phyloP scores from a whole-genome alignment of 1,140 invertebrate genomes.

The Ephestia elutella region DNA sequence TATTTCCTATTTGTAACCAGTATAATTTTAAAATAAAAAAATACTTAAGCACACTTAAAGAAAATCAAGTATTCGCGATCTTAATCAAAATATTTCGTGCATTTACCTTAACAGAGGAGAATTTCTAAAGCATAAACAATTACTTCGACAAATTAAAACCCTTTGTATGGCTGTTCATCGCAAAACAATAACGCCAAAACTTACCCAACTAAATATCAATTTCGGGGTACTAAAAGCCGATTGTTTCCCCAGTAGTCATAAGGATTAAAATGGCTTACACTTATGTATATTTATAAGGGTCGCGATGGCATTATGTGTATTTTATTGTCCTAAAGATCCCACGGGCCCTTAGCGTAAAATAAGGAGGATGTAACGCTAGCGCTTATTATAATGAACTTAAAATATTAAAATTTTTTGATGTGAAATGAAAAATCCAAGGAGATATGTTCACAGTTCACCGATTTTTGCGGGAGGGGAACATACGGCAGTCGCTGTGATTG shows the following conservation, averaged over 20 bases:
- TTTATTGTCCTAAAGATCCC: neutral
- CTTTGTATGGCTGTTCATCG: neutral
- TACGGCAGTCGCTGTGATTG: too few species aligned
- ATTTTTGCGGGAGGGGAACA: too few species aligned
- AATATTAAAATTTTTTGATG: neutral
- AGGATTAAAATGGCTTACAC: constrained; percentile 1
- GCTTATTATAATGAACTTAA: neutral
- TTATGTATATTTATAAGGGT: constrained; percentile 2
- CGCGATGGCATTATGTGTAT: neutral
- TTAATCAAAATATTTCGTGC: too few species aligned
- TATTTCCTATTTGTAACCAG: too few species aligned
- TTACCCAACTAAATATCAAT: neutral
- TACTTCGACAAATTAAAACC: neutral
- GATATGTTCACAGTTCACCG: too few species aligned
- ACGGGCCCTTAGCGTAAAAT: neutral
- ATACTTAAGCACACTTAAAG: too few species aligned
- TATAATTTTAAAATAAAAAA: too few species aligned
- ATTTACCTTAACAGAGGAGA: too few species aligned
- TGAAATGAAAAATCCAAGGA: too few species aligned
- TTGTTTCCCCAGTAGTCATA: neutral
- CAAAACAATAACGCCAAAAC: constrained; percentile 1
- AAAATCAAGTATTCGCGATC: too few species aligned
- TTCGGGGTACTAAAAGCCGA: neutral
- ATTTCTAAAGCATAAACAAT: neutral
- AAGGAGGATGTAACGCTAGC: neutral